Evolutionary conservation across 1,140 invertebrate genomes (phyloP), one percentile per base, ranked within the genome.

Genomic region (Babylonia areolata): DNA sequence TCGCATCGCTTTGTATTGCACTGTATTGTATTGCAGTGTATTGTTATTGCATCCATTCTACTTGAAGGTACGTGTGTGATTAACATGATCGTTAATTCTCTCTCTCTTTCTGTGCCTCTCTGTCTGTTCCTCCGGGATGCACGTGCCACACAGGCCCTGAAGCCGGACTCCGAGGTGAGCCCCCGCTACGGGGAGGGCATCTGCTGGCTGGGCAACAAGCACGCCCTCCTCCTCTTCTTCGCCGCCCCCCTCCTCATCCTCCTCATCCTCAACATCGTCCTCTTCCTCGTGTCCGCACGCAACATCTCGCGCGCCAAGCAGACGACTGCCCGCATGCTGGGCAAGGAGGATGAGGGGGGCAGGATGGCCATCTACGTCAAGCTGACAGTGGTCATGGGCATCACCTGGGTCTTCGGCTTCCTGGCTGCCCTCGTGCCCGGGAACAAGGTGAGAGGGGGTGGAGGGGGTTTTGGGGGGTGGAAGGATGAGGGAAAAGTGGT

Each of bases 351-450:
- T 31, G 71, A 82, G 15, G 51, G 80, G 15, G 51, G 80, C 86
- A 89, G 51, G 88, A 94, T 91, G 91, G 92, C 88, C 37, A 93
- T 96, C 40, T 96, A 96, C 91, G 89, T 95, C 23, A 93, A 95
- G 37, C 90, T 96, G 77, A 90, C 92, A 2, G 64, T 91, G 0
- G 89, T 94, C 35, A 91, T 94, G 88, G 93, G 93, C 12, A 85
- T 94, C 35, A 93, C 93, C 12, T 94, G 93, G 93, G 86, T 91
- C 1, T 88, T 93, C 40, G 93, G 90, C 15, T 93, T 94, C 58
- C 40, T 92, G 1, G 90, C 91, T 9, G 88, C 90, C 3, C 51
- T 89, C 6, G 81, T 85, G 3, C 54, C 89, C 28, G 35, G 12
- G 17, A 78, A 88, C 20, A 28, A 35, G 58, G 39, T 31, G 89